Percentiles rank a stretch among this genome's conserved stretches.
phyloP scores from a whole-genome alignment of 2,888 invertebrate species.

The Philereme vetulata region DNA sequence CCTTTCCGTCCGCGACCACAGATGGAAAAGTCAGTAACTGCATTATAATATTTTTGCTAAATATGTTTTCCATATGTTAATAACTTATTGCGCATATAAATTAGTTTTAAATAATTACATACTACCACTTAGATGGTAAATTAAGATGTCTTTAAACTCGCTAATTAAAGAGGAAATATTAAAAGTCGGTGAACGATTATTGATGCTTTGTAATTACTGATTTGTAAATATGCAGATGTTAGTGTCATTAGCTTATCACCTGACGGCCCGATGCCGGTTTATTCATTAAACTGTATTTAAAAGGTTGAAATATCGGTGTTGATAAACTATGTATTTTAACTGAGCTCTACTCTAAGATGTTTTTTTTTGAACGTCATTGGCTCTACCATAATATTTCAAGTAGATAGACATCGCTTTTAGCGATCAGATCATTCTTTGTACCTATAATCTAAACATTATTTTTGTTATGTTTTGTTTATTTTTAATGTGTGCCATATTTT shows the following conservation, averaged over 20 bases:
- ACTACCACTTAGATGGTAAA: not conserved
- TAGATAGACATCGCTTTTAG: no score
- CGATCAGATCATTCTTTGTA: no score
- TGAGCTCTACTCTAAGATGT: no score
- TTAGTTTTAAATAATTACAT: constrained; percentile 3
- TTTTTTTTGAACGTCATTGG: no score
- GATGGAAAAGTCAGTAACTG: constrained; percentile 35
- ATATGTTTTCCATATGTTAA: constrained; percentile 26
- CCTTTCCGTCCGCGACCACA: constrained; percentile 29
- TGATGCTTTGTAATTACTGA: constrained; percentile 5
- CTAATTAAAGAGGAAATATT: constrained; percentile 6
- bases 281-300: not conserved
- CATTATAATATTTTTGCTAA: constrained; percentile 32
- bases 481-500: no score
- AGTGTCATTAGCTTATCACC: not conserved
- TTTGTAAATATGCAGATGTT: not conserved
- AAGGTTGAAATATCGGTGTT: no score
- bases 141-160: constrained; percentile 4
- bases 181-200: constrained; percentile 3
- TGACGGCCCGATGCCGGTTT: constrained; percentile 1
- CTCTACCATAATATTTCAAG: no score
- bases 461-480: no score
- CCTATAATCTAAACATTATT: no score
- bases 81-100: constrained; percentile 16
- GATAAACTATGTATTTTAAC: no score